Conservation (phyloP, 2,797 vertebrate genomes). For the Sebastes itinus region DNA sequence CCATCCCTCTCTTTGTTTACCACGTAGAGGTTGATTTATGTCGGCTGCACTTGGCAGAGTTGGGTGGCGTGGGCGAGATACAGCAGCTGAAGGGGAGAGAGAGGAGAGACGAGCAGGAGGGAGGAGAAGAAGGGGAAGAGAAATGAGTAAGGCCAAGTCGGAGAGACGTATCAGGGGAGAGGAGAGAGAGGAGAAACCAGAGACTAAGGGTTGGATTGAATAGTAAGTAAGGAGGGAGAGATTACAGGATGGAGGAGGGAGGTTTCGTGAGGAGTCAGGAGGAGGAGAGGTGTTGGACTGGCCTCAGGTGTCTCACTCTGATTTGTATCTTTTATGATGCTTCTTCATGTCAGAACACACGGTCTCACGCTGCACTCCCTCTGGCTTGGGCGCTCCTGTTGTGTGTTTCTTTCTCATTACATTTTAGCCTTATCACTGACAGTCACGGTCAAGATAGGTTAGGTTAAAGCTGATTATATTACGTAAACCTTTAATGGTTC, state of each 20-base stretch:
- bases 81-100: conserved; percentile 66
- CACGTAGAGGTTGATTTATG: conserved; percentile 78
- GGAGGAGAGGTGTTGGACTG: conserved; percentile 45
- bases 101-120: conserved; percentile 19
- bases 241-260: conserved; percentile 4
- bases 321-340: conserved; percentile 65
- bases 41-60: conserved; percentile 75
- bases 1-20: conserved; percentile 73
- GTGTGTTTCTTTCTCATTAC: conserved; percentile 1
- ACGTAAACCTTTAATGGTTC: background rate
- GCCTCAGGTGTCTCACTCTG: conserved; percentile 60
- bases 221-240: conserved; percentile 28
- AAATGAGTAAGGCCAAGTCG: conserved; percentile 56
- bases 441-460: background rate
- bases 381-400: background rate
- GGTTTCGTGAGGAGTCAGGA: conserved; percentile 10
- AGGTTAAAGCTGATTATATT: background rate
- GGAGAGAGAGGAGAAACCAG: conserved; percentile 25
- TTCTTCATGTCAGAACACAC: conserved; percentile 57
- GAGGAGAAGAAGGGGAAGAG: conserved; percentile 25
- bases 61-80: conserved; percentile 76
- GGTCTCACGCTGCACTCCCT: conserved; percentile 40
- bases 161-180: conserved; percentile 45
- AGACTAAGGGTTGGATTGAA: conserved; percentile 35
- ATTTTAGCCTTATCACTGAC: background rate